Conservation (phyloP, 2,113 vertebrate species). For the Panthera tigris region DNA sequence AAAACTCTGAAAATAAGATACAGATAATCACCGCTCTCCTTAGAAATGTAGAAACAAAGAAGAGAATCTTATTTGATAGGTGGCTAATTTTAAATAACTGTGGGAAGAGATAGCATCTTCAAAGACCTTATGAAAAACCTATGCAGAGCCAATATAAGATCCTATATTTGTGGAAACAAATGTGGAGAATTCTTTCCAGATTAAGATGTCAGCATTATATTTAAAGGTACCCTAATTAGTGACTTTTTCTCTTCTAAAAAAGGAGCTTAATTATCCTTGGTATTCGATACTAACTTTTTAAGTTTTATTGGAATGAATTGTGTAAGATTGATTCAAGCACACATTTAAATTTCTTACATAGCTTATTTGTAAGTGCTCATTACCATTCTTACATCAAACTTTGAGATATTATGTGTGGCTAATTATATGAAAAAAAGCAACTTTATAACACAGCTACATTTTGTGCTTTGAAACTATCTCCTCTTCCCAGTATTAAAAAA, state of each 20-base stretch:
- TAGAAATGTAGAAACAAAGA: not conserved
- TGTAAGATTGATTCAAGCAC: not conserved
- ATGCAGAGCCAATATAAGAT: not conserved
- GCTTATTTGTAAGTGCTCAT: not conserved
- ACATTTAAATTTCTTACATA: not conserved
- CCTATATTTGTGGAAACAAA: not conserved
- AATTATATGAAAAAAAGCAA: not conserved
- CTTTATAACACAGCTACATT: not conserved
- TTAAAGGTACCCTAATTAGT: not conserved
- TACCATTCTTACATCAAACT: not conserved
- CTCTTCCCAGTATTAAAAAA: not conserved
- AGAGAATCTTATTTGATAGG: not conserved
- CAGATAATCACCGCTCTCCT: not conserved
- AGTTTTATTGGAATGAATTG: conserved; percentile 10
- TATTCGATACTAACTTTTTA: not conserved
- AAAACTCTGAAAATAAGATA: not conserved
- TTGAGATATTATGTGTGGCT: not conserved
- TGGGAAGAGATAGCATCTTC: not conserved
- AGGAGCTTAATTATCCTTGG: not conserved
- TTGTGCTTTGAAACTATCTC: not conserved
- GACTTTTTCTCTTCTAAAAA: not conserved
- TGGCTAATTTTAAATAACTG: not conserved
- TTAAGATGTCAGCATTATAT: not conserved
- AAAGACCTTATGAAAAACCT: not conserved
- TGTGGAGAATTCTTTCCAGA: not conserved